A percentile compares a stretch with the other conserved stretches of the same genome.
phyloP scores from a whole-genome alignment of 2,797 vertebrate genomes.

The Momotus momota region DNA sequence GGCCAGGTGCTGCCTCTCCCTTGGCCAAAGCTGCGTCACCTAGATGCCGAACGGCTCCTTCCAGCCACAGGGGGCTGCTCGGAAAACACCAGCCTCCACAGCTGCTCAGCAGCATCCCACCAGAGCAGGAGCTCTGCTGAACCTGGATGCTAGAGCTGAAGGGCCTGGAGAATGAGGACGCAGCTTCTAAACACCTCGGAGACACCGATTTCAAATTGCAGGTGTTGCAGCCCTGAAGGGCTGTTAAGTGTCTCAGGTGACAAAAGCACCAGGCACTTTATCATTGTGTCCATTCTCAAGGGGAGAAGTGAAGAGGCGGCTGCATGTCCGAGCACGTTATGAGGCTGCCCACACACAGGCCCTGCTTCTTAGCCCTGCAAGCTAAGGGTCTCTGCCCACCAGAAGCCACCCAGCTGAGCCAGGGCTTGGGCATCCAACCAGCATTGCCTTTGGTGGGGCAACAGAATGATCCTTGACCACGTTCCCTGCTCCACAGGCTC shows the following conservation, averaged over 20 bases:
- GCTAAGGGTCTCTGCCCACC: not conserved
- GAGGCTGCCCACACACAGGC: not conserved
- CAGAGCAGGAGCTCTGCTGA: not conserved
- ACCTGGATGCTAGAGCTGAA: not conserved
- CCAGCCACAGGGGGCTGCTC: not conserved
- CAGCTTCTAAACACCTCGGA: not conserved
- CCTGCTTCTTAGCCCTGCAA: not conserved
- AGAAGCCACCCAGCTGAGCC: accelerated
- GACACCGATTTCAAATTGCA: not conserved
- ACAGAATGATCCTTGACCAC: not conserved
- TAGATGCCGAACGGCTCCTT: accelerated
- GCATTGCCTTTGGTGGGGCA: accelerated
- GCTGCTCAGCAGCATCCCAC: not conserved
- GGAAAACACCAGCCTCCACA: not conserved
- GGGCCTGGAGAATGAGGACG: not conserved
- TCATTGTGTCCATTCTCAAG: too few relatives aligned
- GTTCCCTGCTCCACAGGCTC: not conserved
- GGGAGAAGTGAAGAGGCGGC: not conserved
- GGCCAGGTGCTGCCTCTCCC: not conserved
- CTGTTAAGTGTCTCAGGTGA: not conserved
- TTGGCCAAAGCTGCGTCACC: accelerated
- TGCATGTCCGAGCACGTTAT: accelerated
- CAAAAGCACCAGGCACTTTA: not conserved
- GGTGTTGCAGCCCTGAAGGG: too few relatives aligned
- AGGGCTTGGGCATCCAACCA: too few relatives aligned